Evolutionary conservation across 2,797 vertebrate species (phyloP).

Genomic region (Anguilla pacifica): DNA sequence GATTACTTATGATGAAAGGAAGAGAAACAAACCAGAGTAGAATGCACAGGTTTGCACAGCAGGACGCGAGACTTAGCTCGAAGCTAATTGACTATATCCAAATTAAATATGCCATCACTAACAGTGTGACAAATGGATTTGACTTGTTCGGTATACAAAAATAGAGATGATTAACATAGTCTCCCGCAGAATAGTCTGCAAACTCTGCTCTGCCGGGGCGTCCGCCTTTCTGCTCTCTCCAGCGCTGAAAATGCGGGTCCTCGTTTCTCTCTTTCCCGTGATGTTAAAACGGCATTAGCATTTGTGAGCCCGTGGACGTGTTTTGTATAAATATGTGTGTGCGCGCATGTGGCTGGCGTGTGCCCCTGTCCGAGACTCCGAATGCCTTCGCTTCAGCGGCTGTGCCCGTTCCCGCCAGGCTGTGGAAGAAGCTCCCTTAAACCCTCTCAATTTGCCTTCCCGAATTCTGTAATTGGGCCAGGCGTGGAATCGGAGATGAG

Average conservation of each 20-base stretch:
- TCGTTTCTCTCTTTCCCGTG: background rate
- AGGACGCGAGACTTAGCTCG: slow-evolving; percentile 94
- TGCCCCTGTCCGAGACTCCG: slow-evolving; percentile 58
- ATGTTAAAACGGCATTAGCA: background rate
- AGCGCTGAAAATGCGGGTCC: background rate
- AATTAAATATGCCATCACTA: slow-evolving; percentile 99
- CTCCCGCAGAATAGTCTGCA: slow-evolving; percentile 81
- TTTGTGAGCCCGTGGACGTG: slow-evolving; percentile 33
- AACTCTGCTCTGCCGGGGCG: background rate
- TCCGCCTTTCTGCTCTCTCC: background rate
- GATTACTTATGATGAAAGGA: slow-evolving; percentile 96
- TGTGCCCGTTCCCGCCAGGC: slow-evolving; percentile 79
- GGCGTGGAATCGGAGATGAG: slow-evolving; percentile 81
- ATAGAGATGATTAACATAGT: slow-evolving; percentile 98
- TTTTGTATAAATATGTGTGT: slow-evolving; percentile 55
- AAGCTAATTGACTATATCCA: slow-evolving; percentile 99
- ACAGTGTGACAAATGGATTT: slow-evolving; percentile 99
- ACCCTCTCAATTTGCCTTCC: slow-evolving; percentile 82
- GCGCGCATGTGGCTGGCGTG: slow-evolving; percentile 70
- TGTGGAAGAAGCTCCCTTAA: slow-evolving; percentile 68
- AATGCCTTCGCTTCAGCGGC: slow-evolving; percentile 73
- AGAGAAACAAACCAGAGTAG: slow-evolving; percentile 87
- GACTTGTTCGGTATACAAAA: slow-evolving; percentile 99
- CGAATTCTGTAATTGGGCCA: slow-evolving; percentile 80
- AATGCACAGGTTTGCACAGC: slow-evolving; percentile 95